phyloP scores from a whole-genome alignment of 2,797 vertebrate genomes.

The Enteromius viviparus region DNA sequence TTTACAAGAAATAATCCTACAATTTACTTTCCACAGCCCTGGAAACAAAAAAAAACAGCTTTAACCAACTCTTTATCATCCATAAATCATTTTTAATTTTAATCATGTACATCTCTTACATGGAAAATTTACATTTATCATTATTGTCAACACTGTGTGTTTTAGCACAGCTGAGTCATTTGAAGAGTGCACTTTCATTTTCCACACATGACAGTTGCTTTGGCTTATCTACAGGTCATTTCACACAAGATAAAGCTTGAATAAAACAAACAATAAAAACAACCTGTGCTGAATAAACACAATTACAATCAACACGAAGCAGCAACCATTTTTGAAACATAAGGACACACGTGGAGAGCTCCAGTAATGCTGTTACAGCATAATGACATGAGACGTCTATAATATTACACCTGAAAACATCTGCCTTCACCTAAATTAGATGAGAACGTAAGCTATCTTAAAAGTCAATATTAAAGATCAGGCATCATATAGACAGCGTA shows the following conservation, averaged over 20 bases:
- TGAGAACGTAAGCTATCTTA: neutral
- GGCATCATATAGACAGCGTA: neutral
- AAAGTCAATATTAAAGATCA: neutral
- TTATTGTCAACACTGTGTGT: neutral
- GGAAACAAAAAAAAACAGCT: neutral
- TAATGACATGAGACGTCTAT: neutral
- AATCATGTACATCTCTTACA: constrained; percentile 38
- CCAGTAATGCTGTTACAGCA: constrained; percentile 3
- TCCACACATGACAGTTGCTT: neutral
- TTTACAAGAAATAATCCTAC: neutral
- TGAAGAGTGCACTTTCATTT: neutral
- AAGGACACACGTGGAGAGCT: neutral
- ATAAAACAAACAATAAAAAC: constrained; percentile 18
- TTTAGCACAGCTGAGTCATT: neutral
- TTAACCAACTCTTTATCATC: neutral
- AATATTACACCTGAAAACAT: constrained; percentile 20
- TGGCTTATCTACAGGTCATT: neutral
- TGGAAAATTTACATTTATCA: constrained; percentile 23
- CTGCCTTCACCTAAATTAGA: neutral
- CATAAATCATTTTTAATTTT: constrained; percentile 36
- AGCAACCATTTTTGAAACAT: neutral
- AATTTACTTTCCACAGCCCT: neutral
- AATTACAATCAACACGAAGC: constrained; percentile 12
- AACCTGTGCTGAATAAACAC: constrained; percentile 8
- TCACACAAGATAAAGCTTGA: neutral